Percentiles rank a stretch among this genome's conserved stretches.
phyloP scores from a whole-genome alignment of 2,113 vertebrate species.

The Serilophus lunatus region DNA sequence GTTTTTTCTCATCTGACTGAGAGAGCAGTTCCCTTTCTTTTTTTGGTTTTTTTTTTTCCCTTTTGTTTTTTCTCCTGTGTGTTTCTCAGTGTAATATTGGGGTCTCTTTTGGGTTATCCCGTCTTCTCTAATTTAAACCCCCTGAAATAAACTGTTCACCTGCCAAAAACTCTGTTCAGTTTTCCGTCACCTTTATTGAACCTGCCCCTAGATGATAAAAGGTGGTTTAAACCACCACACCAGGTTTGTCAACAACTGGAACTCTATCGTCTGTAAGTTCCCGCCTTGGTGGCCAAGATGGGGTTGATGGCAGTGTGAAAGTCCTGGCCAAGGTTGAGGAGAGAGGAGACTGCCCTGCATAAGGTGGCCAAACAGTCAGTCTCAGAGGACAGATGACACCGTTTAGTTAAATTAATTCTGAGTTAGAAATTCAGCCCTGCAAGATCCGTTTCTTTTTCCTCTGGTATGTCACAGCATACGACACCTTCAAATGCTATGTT shows the following conservation, averaged over 20 bases:
- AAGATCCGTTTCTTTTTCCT: not conserved
- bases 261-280: not conserved
- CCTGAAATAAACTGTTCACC: too few species aligned
- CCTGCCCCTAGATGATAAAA: too few species aligned
- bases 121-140: too few species aligned
- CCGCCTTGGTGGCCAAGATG: not conserved
- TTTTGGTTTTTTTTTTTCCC: too few species aligned
- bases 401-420: not conserved
- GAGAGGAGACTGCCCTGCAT: not conserved
- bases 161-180: too few species aligned
- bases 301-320: not conserved
- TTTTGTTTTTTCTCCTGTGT: too few species aligned
- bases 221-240: too few species aligned
- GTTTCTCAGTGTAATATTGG: too few species aligned
- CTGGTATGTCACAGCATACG: rapidly evolving
- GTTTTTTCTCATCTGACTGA: too few species aligned
- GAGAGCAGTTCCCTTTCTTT: too few species aligned
- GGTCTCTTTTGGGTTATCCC: too few species aligned
- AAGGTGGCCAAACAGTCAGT: not conserved
- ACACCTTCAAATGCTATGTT: rapidly evolving
- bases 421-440: not conserved
- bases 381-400: not conserved
- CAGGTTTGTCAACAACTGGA: not conserved
- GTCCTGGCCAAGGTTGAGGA: not conserved
- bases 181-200: too few species aligned